Conservation (phyloP, 1,140 invertebrate genomes). For the Campoletis sonorensis region DNA sequence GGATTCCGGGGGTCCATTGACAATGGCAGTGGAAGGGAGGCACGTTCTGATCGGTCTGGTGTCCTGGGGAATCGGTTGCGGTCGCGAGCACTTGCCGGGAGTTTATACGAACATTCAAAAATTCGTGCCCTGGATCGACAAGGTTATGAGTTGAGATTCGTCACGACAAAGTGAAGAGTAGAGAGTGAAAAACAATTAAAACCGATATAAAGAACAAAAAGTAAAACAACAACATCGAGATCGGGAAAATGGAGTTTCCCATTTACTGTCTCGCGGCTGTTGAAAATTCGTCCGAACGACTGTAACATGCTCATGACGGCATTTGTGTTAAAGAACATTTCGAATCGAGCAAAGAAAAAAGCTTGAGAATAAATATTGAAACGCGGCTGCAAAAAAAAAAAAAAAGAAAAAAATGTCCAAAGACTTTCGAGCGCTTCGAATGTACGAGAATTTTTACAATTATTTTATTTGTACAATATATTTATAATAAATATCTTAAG, state of each 20-base stretch:
- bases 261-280: no score
- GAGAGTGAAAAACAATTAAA: no score
- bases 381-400: neutral
- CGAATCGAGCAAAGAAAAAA: no score
- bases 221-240: conserved; percentile 14
- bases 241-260: no score
- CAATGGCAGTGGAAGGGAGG: conserved; percentile 87
- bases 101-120: conserved; percentile 95
- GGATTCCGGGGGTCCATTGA: conserved; percentile 90
- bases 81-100: conserved; percentile 91
- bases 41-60: conserved; percentile 91
- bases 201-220: no score
- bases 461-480: conserved; percentile 4
- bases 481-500: neutral
- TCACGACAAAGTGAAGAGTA: neutral
- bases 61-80: conserved; percentile 94
- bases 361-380: neutral
- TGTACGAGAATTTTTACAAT: neutral
- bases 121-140: conserved; percentile 94
- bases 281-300: no score
- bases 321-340: neutral
- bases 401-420: neutral
- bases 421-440: conserved; percentile 29
- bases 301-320: conserved; percentile 38
- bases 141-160: conserved; percentile 81